These are phyloP conservation scores for Planiliza haematocheilus DNA, from an alignment of 2,113 vertebrate genomes.

Conservation along the genomic window DNA sequence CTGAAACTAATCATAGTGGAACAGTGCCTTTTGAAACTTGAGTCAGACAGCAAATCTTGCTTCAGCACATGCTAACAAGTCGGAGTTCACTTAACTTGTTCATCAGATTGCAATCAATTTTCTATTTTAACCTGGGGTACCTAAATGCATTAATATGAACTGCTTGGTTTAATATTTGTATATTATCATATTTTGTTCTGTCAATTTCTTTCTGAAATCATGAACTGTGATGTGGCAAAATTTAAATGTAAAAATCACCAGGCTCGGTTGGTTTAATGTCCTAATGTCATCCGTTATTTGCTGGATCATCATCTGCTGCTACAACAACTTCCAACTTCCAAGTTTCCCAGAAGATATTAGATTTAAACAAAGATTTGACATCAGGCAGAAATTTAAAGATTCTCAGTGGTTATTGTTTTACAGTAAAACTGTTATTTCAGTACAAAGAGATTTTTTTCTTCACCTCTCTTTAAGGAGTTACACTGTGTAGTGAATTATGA, in stretches of 20 bases:
- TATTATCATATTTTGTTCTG: neutral
- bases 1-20: slow-evolving; percentile 47
- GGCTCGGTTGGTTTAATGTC: neutral
- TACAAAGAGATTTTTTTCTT: slow-evolving; percentile 24
- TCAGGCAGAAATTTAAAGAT: slow-evolving; percentile 35
- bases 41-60: slow-evolving; percentile 35
- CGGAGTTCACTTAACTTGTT: neutral
- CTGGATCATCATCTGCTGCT: too few relatives aligned
- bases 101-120: neutral
- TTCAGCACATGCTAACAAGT: slow-evolving; percentile 21
- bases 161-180: neutral
- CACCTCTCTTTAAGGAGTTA: slow-evolving; percentile 11
- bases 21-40: slow-evolving; percentile 49
- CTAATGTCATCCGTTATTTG: too few relatives aligned
- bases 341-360: slow-evolving; percentile 28
- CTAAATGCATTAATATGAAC: neutral
- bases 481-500: slow-evolving; percentile 26
- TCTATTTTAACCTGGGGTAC: neutral
- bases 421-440: slow-evolving; percentile 37
- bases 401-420: slow-evolving; percentile 36
- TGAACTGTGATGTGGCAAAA: neutral
- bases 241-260: neutral
- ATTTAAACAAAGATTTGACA: slow-evolving; percentile 27
- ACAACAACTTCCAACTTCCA: slow-evolving; percentile 6
- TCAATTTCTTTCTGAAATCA: neutral